A percentile compares a stretch with the other conserved stretches of the same genome.
Evolutionary conservation across 2,888 invertebrate species (phyloP).

Genomic region (Mantis religiosa): DNA sequence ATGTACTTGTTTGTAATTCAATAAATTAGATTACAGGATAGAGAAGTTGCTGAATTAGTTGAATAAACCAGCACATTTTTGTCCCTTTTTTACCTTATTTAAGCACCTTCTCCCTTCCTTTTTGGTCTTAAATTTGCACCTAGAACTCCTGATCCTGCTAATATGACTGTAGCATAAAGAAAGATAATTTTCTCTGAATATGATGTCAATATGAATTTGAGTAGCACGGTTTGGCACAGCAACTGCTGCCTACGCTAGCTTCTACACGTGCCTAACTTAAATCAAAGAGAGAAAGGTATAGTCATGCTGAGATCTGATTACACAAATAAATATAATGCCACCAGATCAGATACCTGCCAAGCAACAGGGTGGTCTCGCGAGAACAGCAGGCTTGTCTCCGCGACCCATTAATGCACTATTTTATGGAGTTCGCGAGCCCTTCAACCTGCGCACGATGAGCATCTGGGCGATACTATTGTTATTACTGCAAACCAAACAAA

Average conservation of each 20-base stretch:
- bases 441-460: background rate
- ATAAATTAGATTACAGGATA: no score
- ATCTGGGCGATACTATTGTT: background rate
- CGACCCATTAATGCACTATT: background rate
- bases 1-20: no score
- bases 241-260: background rate
- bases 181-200: background rate
- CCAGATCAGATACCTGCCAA: background rate
- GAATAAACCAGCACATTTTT: no score
- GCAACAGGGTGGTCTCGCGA: background rate
- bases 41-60: no score
- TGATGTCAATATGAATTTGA: background rate
- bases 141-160: no score
- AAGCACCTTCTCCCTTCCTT: no score
- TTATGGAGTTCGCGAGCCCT: background rate
- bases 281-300: background rate
- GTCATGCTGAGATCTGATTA: background rate
- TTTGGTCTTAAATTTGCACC: no score
- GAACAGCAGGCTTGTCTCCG: background rate
- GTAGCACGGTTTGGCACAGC: background rate
- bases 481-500: background rate
- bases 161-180: background rate
- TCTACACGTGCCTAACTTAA: background rate
- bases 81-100: no score
- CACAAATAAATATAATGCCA: background rate